Conservation (phyloP, 2,797 vertebrate species). For the Semotilus atromaculatus region DNA sequence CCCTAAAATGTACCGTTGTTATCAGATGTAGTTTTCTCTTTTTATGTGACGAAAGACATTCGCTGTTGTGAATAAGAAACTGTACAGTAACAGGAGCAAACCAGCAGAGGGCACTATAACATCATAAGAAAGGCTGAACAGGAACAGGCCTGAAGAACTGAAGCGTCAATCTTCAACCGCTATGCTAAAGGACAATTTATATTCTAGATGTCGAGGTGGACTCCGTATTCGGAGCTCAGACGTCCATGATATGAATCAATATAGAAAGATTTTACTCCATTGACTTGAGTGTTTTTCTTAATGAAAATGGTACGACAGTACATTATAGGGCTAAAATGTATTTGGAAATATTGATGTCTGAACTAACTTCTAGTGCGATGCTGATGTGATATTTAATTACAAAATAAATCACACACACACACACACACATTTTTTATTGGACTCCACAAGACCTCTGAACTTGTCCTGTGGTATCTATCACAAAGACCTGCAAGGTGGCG, state of each 20-base stretch:
- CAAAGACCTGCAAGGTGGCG: not conserved
- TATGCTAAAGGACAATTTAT: not conserved
- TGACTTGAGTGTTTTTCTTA: not conserved
- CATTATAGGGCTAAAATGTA: not conserved
- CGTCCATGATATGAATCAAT: not conserved
- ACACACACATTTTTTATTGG: not conserved
- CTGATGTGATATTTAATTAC: not conserved
- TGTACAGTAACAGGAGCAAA: not conserved
- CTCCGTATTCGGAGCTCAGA: not conserved
- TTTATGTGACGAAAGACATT: not conserved
- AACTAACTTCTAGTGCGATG: not conserved
- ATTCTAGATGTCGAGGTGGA: not conserved
- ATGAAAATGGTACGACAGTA: not conserved
- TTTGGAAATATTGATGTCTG: not conserved
- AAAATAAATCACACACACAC: no score
- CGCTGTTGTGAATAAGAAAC: not conserved
- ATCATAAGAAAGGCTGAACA: not conserved
- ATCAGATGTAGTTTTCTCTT: not conserved
- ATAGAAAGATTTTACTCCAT: not conserved
- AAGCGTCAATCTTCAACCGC: not conserved
- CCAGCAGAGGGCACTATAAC: conserved; percentile 53
- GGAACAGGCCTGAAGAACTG: not conserved
- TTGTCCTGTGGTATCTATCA: not conserved
- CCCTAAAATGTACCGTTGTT: not conserved
- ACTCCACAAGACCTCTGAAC: not conserved